Conservation (phyloP, 2,888 invertebrate genomes). For the Piscicola geometra region DNA sequence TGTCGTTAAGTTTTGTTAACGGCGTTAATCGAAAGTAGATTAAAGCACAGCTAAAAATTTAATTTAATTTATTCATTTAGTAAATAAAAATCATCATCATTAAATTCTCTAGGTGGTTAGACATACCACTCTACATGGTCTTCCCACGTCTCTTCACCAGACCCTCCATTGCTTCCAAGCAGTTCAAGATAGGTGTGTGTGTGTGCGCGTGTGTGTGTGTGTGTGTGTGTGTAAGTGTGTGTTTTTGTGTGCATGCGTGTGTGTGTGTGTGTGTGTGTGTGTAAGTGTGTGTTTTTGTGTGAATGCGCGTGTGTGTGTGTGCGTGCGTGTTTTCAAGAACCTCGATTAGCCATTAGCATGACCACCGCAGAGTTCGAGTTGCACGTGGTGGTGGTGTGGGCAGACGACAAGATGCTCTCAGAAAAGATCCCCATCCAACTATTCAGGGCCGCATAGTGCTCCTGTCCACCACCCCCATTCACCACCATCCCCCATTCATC, state of each 20-base stretch:
- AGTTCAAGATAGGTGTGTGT: conserved; percentile 82
- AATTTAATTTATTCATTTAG: too few species aligned
- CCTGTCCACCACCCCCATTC: too few species aligned
- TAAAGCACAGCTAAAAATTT: too few species aligned
- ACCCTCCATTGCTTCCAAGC: conserved; percentile 79
- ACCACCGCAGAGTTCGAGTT: conserved; percentile 78
- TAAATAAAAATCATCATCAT: too few species aligned
- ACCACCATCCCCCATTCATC: too few species aligned
- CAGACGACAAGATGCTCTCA: conserved; percentile 85
- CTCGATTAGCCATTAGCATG: conserved; percentile 50
- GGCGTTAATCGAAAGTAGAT: too few species aligned
- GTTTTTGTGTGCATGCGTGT: conserved; percentile 1
- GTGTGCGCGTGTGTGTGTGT: conserved; percentile 2
- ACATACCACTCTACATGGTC: conserved; percentile 88
- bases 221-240: conserved; percentile 12
- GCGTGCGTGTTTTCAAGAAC: conserved; percentile 41
- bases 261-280: conserved; percentile 12
- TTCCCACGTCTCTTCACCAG: conserved; percentile 91
- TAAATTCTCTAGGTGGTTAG: conserved; percentile 69
- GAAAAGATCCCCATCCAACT: conserved; percentile 80
- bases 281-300: background rate
- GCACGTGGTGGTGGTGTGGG: conserved; percentile 84
- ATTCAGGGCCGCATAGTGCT: too few species aligned
- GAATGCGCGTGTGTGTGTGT: background rate
- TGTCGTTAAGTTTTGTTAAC: too few species aligned